Conservation (phyloP, 2,888 invertebrate species). For the Phymatocera aterrima region DNA sequence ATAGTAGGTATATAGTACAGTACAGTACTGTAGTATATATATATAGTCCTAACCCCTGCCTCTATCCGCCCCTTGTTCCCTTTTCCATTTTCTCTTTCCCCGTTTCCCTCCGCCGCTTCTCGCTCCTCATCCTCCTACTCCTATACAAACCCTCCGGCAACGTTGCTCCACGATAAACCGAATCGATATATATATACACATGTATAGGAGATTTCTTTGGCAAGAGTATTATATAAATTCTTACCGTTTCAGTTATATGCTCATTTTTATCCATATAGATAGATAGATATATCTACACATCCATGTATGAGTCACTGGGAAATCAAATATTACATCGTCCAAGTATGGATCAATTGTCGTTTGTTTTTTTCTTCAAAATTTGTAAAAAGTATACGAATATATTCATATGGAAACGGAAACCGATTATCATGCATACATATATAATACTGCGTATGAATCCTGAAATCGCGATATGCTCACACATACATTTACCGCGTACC, state of each 20-base stretch:
- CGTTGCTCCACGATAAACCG: constrained; percentile 28
- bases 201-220: constrained; percentile 24
- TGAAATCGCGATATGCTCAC: no score
- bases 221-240: constrained; percentile 36
- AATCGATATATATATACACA: no score
- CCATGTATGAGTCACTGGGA: no score
- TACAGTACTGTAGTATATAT: no score
- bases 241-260: neutral
- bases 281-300: neutral
- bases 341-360: no score
- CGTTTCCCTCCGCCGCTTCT: constrained; percentile 14
- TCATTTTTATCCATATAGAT: neutral
- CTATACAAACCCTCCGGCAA: constrained; percentile 33
- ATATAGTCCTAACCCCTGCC: constrained; percentile 46
- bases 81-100: constrained; percentile 20
- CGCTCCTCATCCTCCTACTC: constrained; percentile 38
- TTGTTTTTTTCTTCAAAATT: no score
- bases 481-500: no score
- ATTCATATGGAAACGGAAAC: no score
- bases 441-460: no score
- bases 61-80: constrained; percentile 35
- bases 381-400: no score
- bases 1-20: neutral
- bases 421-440: no score
- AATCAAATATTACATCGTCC: no score